These are phyloP conservation scores for Thalpophila matura DNA, from an alignment of 2,888 invertebrate genomes.

Conservation along the genomic window DNA sequence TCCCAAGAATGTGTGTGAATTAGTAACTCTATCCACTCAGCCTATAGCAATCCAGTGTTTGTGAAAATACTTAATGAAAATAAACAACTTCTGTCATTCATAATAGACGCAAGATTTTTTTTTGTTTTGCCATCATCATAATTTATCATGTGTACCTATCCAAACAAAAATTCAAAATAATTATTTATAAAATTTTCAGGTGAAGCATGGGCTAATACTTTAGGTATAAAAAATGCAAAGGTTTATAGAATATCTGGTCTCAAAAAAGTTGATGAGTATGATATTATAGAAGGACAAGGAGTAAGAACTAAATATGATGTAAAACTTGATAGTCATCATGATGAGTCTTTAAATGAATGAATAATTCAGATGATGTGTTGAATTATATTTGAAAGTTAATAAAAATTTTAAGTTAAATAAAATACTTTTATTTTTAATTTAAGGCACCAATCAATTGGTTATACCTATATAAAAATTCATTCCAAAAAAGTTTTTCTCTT, in stretches of 20 bases:
- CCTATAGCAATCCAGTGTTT: no score
- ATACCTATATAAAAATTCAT: conserved; percentile 20
- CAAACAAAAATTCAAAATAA: no score
- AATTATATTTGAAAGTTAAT: conserved; percentile 31
- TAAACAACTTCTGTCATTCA: no score
- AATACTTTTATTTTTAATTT: conserved; percentile 53
- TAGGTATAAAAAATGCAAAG: conserved; percentile 90
- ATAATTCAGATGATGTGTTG: not conserved
- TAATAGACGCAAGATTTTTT: no score
- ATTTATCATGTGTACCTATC: no score
- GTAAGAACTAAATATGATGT: conserved; percentile 43
- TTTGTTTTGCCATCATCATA: no score
- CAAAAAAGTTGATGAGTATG: conserved; percentile 84
- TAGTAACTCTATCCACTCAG: no score
- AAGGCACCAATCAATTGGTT: conserved; percentile 51
- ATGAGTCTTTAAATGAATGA: conserved; percentile 29
- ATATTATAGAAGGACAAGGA: conserved; percentile 82
- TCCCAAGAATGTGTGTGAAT: no score
- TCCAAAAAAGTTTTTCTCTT: conserved; percentile 11
- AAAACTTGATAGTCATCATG: conserved; percentile 16
- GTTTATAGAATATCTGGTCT: conserved; percentile 90
- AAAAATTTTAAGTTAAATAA: conserved; percentile 47
- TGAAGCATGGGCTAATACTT: conserved; percentile 89
- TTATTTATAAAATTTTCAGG: no score
- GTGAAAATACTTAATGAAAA: no score